Evolutionary conservation across 2,888 invertebrate genomes (phyloP).

Genomic region (Druceiella hillmani): DNA sequence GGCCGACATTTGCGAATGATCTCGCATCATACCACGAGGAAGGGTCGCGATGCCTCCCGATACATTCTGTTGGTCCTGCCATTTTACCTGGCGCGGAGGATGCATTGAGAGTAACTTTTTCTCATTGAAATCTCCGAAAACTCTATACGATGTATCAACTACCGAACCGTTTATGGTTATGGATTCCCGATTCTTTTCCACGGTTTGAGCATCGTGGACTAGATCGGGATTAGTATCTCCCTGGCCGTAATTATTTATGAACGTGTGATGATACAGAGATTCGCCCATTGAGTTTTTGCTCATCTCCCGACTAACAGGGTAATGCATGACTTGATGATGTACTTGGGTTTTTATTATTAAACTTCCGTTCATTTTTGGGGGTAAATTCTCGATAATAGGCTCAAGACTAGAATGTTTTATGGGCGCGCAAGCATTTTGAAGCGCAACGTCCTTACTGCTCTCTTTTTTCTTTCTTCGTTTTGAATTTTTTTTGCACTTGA

Average conservation of each 20-base stretch:
- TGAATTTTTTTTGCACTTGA: slow-evolving; percentile 50
- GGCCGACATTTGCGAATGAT: slow-evolving; percentile 57
- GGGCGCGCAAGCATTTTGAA: slow-evolving; percentile 51
- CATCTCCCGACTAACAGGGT: slow-evolving; percentile 48
- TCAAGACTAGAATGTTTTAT: slow-evolving; percentile 17
- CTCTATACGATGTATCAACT: slow-evolving; percentile 39
- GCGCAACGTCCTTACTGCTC: slow-evolving; percentile 56
- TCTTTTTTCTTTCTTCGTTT: slow-evolving; percentile 51
- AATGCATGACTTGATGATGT: slow-evolving; percentile 50
- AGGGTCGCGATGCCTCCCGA: slow-evolving; percentile 46
- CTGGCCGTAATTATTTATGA: slow-evolving; percentile 48
- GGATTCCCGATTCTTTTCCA: slow-evolving; percentile 46
- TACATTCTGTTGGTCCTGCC: slow-evolving; percentile 47
- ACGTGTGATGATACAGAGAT: slow-evolving; percentile 45
- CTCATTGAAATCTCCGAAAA: slow-evolving; percentile 40
- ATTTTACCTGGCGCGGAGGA: slow-evolving; percentile 49
- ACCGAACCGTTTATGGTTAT: slow-evolving; percentile 44
- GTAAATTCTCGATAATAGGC: slow-evolving; percentile 40
- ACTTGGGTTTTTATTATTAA: slow-evolving; percentile 52
- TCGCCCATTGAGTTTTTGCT: slow-evolving; percentile 50
- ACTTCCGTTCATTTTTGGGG: slow-evolving; percentile 50
- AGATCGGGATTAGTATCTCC: slow-evolving; percentile 75
- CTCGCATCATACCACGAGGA: slow-evolving; percentile 42
- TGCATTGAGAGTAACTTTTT: slow-evolving; percentile 31
- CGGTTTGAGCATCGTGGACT: slow-evolving; percentile 69